Evolutionary conservation across 2,797 vertebrate species (phyloP).

Genomic region (Xenopus petersii): DNA sequence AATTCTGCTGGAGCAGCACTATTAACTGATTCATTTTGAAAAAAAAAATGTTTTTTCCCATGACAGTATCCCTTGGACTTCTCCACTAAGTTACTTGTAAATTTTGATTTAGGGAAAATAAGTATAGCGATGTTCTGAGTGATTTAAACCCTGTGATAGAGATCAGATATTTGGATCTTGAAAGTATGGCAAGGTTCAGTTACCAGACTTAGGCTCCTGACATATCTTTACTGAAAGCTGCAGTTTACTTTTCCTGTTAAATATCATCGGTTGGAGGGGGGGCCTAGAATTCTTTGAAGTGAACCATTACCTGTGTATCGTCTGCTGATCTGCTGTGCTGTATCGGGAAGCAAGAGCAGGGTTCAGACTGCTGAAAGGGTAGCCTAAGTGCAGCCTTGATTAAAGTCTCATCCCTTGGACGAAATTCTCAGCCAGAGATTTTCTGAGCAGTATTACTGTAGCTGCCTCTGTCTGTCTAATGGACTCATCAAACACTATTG

Average conservation of each 20-base stretch:
- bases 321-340: not conserved
- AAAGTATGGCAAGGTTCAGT: too few relatives aligned
- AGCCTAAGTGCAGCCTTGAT: conserved; percentile 19
- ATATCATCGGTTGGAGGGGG: not conserved
- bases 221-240: not conserved
- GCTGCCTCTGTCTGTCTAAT: conserved; percentile 20
- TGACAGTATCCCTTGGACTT: too few relatives aligned
- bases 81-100: too few relatives aligned
- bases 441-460: not conserved
- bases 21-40: too few relatives aligned
- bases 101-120: too few relatives aligned
- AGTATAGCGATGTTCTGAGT: too few relatives aligned
- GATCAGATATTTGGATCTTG: too few relatives aligned
- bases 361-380: conserved; percentile 16
- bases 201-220: not conserved
- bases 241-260: not conserved
- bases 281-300: not conserved
- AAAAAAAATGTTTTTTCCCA: too few relatives aligned
- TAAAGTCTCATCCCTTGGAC: conserved; percentile 16
- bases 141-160: too few relatives aligned
- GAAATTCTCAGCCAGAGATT: conserved; percentile 6
- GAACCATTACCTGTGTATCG: not conserved
- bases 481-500: conserved; percentile 34
- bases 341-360: conserved; percentile 3
- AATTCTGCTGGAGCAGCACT: too few relatives aligned